These are phyloP conservation scores for Littorina saxatilis DNA, from an alignment of 1,140 invertebrate genomes.

Conservation along the genomic window DNA sequence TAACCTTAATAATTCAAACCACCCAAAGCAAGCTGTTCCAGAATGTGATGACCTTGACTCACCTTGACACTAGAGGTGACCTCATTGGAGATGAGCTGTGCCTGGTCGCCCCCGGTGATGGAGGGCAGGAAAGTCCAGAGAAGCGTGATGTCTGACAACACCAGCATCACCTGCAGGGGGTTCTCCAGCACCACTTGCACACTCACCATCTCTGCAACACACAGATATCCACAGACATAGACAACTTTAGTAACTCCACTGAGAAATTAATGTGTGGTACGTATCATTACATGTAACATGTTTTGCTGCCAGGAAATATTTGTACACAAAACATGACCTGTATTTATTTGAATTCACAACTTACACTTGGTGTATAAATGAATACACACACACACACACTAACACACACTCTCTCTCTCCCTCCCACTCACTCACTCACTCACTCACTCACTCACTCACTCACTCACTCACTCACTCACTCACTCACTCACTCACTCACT, in stretches of 20 bases:
- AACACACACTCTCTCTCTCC: background rate
- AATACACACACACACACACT: too few species aligned
- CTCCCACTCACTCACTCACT: too few species aligned
- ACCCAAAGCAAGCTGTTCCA: too few species aligned
- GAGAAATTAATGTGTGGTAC: too few species aligned
- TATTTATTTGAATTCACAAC: too few species aligned
- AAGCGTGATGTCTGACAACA: constrained; percentile 84
- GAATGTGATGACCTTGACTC: constrained; percentile 16
- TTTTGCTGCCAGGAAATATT: too few species aligned
- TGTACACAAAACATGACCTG: too few species aligned
- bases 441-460: too few species aligned
- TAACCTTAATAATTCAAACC: too few species aligned
- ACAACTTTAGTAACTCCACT: background rate
- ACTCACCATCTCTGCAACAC: constrained; percentile 86
- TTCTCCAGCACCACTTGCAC: constrained; percentile 87
- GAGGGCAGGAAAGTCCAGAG: constrained; percentile 84
- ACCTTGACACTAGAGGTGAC: constrained; percentile 68
- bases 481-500: too few species aligned
- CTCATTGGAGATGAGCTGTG: constrained; percentile 71
- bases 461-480: too few species aligned
- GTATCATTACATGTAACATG: background rate
- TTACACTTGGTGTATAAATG: too few species aligned
- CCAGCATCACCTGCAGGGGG: constrained; percentile 86
- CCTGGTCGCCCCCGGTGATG: constrained; percentile 58
- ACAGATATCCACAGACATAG: background rate